Base-by-base conservation (phyloP, 2,888 invertebrate species). In the Drosophila paramelanica region DNA sequence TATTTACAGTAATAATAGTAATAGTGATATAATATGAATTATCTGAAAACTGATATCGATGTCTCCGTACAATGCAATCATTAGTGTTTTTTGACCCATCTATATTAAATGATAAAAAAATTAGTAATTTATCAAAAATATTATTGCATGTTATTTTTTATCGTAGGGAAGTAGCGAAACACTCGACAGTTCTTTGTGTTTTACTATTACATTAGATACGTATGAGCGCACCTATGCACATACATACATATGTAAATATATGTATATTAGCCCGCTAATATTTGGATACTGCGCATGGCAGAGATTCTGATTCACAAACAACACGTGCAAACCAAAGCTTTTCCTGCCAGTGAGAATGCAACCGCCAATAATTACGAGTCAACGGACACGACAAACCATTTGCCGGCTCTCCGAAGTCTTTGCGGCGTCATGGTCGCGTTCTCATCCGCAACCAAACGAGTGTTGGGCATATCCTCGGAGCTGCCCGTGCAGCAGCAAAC, bases 381-480 rank as follows among this genome's bases (percentile, higher is more conserved):
- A 3, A 36, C 17, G 5, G 23, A 7, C 36, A n/a, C 27, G 5
- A 23, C 14, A 56, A 38, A 7, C 14, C 38, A 38, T 33, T 59
- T 56, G 69, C 74, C 78, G 78, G 74, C 57, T 69, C 78, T 76
- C 68, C 14, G 43, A 57, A 57, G 41, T 62, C 56, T 55, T 23
- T 55, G 25, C 47, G 53, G 47, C 77, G 49, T 61, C 53, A 53
- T 50, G 8, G 56, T 33, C 36, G 25, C 41, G 33, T 33, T 76
- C 56, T 52, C 71, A 51, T 50, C 14, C 14, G 31, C 36, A 73
- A 39, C 56, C 25, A n/a, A 20, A 45, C n/a, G 49, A 57, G 67
- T 51, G 39, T n/a, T 41, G n/a, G 11, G 20, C 25, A 42, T 42
- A 64, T 57, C 57, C 55, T 49, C 27, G 14, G 38, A 27, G 31